Evolutionary conservation across 2,888 invertebrate species (phyloP).

Genomic region (Scrobipalpa atriplicella): DNA sequence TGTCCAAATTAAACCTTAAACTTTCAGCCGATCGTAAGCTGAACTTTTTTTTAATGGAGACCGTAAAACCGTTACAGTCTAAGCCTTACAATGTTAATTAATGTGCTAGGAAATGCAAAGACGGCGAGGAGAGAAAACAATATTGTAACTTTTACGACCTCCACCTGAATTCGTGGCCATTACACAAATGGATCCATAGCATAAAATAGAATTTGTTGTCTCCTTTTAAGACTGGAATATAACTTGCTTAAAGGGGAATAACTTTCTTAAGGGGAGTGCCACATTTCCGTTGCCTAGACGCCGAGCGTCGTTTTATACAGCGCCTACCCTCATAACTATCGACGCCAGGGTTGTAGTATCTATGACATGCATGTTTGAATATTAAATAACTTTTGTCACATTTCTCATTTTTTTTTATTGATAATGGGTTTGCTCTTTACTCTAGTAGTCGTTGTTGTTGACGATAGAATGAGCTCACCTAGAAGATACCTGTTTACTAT

Average conservation of each 20-base stretch:
- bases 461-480: too few relatives aligned
- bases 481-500: too few relatives aligned
- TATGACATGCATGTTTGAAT: not conserved
- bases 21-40: conserved; percentile 15
- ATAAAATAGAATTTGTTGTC: conserved; percentile 12
- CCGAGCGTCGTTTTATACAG: conserved; percentile 14
- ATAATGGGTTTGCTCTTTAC: too few relatives aligned
- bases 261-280: not conserved
- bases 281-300: conserved; percentile 15
- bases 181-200: conserved; percentile 15
- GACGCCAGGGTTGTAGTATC: not conserved
- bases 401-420: too few relatives aligned
- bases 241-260: conserved; percentile 8
- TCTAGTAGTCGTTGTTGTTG: too few relatives aligned
- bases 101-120: conserved; percentile 25
- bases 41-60: conserved; percentile 19
- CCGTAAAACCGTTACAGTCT: conserved; percentile 21
- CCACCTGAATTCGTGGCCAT: conserved; percentile 19
- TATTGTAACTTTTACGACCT: conserved; percentile 23
- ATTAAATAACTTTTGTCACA: not conserved
- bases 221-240: conserved; percentile 9
- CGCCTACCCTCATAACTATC: conserved; percentile 18
- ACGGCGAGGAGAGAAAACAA: conserved; percentile 18
- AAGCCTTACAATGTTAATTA: conserved; percentile 26
- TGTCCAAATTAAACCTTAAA: conserved; percentile 4